phyloP scores from a whole-genome alignment of 2,888 invertebrate genomes.

The Belgica antarctica region DNA sequence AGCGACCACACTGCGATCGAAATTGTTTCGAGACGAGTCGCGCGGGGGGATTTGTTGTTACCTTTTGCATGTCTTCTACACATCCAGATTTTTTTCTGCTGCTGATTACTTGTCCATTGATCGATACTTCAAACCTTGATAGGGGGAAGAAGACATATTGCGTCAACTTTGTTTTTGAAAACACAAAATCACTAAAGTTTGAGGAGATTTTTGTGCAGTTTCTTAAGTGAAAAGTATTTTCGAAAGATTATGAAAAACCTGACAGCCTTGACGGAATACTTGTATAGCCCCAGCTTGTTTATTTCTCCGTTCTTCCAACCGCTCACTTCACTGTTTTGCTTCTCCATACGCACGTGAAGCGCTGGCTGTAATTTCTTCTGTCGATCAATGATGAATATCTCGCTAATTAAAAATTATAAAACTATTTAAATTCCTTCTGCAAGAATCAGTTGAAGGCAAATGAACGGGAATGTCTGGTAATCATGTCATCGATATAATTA shows the following conservation, averaged over 20 bases:
- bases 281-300: not conserved
- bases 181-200: no score
- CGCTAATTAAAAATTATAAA: slow-evolving; percentile 41
- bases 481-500: slow-evolving; percentile 15
- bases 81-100: not conserved
- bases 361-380: no score
- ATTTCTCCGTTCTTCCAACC: not conserved
- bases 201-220: no score
- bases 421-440: slow-evolving; percentile 35
- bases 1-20: slow-evolving; percentile 41
- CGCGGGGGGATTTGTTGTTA: slow-evolving; percentile 4
- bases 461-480: not conserved
- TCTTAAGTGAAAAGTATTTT: no score
- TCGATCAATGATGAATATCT: slow-evolving; percentile 28
- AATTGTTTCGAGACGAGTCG: slow-evolving; percentile 36
- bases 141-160: no score
- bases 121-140: not conserved
- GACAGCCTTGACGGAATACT: no score
- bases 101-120: not conserved
- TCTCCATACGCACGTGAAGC: not conserved
- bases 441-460: not conserved
- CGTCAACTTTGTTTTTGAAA: no score
- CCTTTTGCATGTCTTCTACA: not conserved
- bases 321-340: not conserved
- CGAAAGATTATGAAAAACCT: no score